Conservation (phyloP, 2,113 vertebrate species). For the Pomatostomus ruficeps region DNA sequence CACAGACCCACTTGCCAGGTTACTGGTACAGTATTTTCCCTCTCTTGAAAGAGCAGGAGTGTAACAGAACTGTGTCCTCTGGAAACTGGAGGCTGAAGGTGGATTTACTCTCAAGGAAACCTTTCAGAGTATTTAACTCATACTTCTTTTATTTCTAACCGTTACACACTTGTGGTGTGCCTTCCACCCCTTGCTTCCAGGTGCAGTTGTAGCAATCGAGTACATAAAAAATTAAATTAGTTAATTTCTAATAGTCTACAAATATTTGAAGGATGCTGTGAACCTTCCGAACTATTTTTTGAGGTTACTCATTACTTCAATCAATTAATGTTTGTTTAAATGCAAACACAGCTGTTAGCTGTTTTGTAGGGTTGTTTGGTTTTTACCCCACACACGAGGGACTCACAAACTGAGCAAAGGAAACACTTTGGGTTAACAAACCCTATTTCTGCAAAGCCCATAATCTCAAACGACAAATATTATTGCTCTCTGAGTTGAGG, state of each 20-base stretch:
- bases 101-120: background rate
- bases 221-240: background rate
- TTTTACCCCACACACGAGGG: background rate
- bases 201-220: background rate
- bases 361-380: background rate
- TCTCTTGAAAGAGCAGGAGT: background rate
- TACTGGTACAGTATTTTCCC: background rate
- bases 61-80: background rate
- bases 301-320: constrained; percentile 37
- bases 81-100: background rate
- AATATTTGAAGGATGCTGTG: constrained; percentile 7
- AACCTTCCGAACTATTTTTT: background rate
- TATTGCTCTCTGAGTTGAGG: background rate
- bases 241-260: constrained; percentile 19
- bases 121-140: background rate
- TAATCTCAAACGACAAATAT: background rate
- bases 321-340: constrained; percentile 52
- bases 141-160: background rate
- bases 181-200: background rate
- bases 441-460: background rate
- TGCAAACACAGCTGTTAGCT: constrained; percentile 41
- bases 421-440: background rate
- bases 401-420: background rate
- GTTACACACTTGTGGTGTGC: background rate
- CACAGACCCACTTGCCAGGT: background rate